Base-by-base conservation (phyloP, 2,888 invertebrate species). In the Argyresthia goedartella region DNA sequence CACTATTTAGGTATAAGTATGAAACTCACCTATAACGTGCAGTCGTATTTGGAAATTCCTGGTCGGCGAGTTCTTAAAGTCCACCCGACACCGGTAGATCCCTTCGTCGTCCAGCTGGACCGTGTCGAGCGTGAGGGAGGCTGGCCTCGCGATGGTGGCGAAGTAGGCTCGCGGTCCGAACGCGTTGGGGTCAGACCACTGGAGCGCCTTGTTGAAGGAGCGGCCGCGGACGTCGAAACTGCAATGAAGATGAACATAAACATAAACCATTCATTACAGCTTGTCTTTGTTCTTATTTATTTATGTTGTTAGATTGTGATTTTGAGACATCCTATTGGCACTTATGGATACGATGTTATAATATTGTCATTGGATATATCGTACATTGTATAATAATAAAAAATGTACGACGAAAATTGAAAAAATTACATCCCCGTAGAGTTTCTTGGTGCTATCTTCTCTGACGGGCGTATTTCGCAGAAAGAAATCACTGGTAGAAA, bases 201-300 rank as follows among this genome's bases (percentile, higher is more conserved):
- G 94, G 13, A 92, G 85, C 0, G 95, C 95, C 72, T 95, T 93
- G 74, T 90, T 91, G 76, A 95, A 91, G 3, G 94, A 89, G 60
- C 94, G 90, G 52, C 95, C 95, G 54, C 95, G 90, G 51, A 95
- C 95, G 84, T 95, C 95, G 76, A 95, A 94, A 80, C 95, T 95
- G 90, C 6, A 88, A 89, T 53, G 47, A 56, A 44, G 34, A n/a
- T n/a, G n/a, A 43, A 43, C 43, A 8, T 8, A 11, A 43, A n/a
- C 8, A 43, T 43, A 11, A 11, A n/a, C 6, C 6, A 42, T 10
- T 11, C 8, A n/a, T n/a, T n/a, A 4, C n/a, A 39, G n/a, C n/a
- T n/a, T n/a, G n/a, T n/a, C n/a, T n/a, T n/a, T n/a, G n/a, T n/a
- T n/a, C n/a, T n/a, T n/a, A n/a, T n/a, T n/a, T n/a, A n/a, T n/a